phyloP scores from a whole-genome alignment of 2,888 invertebrate species.

The Rhamphomyia laevipes region DNA sequence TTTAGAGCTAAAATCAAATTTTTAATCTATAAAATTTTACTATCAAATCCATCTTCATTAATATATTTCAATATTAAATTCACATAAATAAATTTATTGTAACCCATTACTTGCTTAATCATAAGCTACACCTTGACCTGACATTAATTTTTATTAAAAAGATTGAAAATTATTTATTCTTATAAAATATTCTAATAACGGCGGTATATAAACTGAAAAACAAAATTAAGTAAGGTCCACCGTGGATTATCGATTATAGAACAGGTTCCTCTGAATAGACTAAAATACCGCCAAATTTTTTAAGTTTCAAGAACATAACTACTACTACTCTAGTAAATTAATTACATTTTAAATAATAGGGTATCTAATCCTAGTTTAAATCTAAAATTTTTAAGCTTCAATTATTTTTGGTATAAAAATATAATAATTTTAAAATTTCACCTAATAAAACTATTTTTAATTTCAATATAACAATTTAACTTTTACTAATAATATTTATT shows the following conservation, averaged over 20 bases:
- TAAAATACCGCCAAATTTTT: constrained; percentile 60
- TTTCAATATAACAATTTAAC: too few relatives aligned
- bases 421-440: constrained; percentile 46
- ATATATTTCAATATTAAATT: constrained; percentile 40
- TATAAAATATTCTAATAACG: constrained; percentile 22
- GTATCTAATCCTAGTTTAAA: constrained; percentile 58
- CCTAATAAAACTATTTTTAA: constrained; percentile 41
- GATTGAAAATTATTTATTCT: constrained; percentile 41
- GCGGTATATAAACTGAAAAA: background rate
- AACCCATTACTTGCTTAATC: constrained; percentile 52
- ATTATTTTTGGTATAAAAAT: constrained; percentile 33
- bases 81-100: constrained; percentile 45
- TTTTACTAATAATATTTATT: too few relatives aligned
- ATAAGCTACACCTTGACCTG: constrained; percentile 63
- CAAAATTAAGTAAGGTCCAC: constrained; percentile 25
- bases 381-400: constrained; percentile 36
- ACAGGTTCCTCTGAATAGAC: constrained; percentile 59
- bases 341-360: constrained; percentile 46
- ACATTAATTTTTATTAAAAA: constrained; percentile 41
- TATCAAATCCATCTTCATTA: constrained; percentile 53
- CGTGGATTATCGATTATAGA: constrained; percentile 54
- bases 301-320: constrained; percentile 51
- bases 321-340: constrained; percentile 44
- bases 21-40: constrained; percentile 43
- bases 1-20: constrained; percentile 51